phyloP scores from a whole-genome alignment of 2,888 invertebrate genomes.

The Andrena fulva region DNA sequence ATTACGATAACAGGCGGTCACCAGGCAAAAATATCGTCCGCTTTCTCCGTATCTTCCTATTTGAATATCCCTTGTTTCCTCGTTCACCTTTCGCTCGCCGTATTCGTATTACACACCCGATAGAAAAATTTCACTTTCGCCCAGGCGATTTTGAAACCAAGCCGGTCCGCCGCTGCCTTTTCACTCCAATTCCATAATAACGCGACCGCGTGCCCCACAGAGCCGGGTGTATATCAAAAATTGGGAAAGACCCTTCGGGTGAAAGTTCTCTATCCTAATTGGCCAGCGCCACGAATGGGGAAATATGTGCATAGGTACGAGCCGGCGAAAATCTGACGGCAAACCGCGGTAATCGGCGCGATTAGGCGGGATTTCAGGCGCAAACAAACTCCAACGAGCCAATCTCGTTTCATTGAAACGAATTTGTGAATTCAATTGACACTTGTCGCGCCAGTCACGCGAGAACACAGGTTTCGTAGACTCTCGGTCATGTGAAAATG shows the following conservation, averaged over 20 bases:
- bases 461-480: neutral
- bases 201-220: neutral
- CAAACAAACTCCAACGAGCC: neutral
- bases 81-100: neutral
- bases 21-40: constrained; percentile 10
- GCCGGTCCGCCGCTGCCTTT: constrained; percentile 17
- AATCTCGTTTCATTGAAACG: neutral
- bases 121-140: constrained; percentile 59
- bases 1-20: neutral
- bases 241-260: constrained; percentile 36
- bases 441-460: neutral
- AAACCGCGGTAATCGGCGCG: neutral
- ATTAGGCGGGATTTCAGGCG: neutral
- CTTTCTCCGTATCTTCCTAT: constrained; percentile 34
- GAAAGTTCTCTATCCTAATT: constrained; percentile 35
- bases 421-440: neutral
- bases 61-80: constrained; percentile 6
- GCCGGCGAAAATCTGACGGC: neutral
- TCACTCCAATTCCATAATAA: constrained; percentile 49
- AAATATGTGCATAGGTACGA: neutral
- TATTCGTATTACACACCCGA: neutral
- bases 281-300: neutral
- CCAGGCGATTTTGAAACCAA: constrained; percentile 52
- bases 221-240: constrained; percentile 12
- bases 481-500: neutral